Evolutionary conservation across 2,113 vertebrate species (phyloP), one percentile per base, ranked within the genome.

Genomic region (Platichthys flesus): DNA sequence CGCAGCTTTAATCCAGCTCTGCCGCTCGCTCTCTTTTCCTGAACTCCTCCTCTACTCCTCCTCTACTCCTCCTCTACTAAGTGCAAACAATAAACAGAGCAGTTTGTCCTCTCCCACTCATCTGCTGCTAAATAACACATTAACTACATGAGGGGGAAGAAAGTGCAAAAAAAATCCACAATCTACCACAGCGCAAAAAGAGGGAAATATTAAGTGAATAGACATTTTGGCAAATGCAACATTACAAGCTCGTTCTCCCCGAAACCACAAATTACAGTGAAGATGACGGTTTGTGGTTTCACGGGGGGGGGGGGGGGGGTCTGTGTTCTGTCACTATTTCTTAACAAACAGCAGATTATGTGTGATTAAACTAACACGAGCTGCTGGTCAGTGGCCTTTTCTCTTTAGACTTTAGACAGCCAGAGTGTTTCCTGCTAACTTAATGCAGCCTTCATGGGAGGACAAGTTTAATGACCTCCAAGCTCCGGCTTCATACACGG

Each of bases 211-310:
- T 21, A 64, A 47, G 31, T 13, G 13, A 55, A 54, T 2, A 56
- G 74, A 63, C 59, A 23, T 72, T 42, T 60, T 15, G 47, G 61
- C 21, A 54, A 78, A 60, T 40, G 31, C 6, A 18, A 55, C 15
- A 66, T 72, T 65, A 59, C 16, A 8, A 12, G 12, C 40, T 40
- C 51, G 15, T 37, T 78, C 28, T 51, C 54, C 18, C 20, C 12
- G 1, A 42, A 66, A 66, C 61, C 76, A 42, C 68, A 71, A 59
- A 66, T 45, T 51, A 21, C 16, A n/a, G 15, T 56, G 58, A n/a
- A 65, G 71, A 52, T 52, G 54, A 52, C 42, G 54, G 35, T 71
- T 51, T 5, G 42, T 65, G 76, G 60, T 69, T 69, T 56, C 13
- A 57, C 3, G 13, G 52, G 13, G 23, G 23, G 23, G 23, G 23